Base-by-base conservation (phyloP, 2,113 vertebrate species). In the Brienomyrus longianalis region DNA sequence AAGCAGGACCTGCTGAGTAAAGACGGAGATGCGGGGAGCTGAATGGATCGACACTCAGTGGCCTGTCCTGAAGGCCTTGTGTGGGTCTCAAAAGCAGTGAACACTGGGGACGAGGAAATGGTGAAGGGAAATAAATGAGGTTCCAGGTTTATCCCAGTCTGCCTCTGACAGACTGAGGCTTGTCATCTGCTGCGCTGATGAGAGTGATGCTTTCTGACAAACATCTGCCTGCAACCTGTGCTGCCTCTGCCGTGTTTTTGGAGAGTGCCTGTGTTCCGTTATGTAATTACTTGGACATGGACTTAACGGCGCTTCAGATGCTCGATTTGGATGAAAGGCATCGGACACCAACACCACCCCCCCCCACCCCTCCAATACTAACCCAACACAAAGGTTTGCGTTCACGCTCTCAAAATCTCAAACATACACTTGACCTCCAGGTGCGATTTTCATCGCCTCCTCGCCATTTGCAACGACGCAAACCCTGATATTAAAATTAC, bases 141-240 rank as follows among this genome's bases (percentile, higher is more conserved):
- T 27, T 27, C 62, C 62, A 70, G 62, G 62, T 70, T 70, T 70
- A 70, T 70, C 27, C 62, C 62, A 1, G 62, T 31, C 62, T 2
- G 5, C 27, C 10, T 27, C 10, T 52, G 43, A n/a, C 23, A 27
- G 47, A n/a, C 83, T n/a, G n/a, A 39, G 48, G 74, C n/a, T 17
- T 15, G 47, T 51, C 50, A 15, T 23, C n/a, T 11, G 52, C n/a
- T 31, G 51, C 23, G 31, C 17, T 27, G 51, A 87, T 15, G 3
- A 45, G 31, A 39, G 31, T 13, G 54, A 59, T 52, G 84, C n/a
- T 8, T 86, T 86, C 84, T 52, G 35, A 59, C 54, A 19, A 45
- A 88, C 86, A 88, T 88, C 86, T 88, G 86, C 51, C 17, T 5
- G 8, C 86, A 88, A n/a, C 86, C 86, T 88, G 86, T n/a, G 15